Conservation (phyloP, 2,888 invertebrate species). For the Protophormia terraenovae region DNA sequence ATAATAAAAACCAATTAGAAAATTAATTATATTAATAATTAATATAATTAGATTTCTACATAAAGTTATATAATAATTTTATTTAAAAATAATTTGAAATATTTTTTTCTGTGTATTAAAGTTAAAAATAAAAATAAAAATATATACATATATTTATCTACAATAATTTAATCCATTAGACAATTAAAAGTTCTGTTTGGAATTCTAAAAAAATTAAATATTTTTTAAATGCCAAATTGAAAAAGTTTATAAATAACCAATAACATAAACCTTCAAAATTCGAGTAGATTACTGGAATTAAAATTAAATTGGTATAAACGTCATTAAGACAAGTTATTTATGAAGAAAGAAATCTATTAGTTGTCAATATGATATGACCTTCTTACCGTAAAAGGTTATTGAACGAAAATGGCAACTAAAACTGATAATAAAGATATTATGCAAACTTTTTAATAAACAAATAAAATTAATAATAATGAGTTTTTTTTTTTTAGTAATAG, state of each 20-base stretch:
- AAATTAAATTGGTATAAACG: neutral
- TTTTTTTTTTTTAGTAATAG: too few relatives aligned
- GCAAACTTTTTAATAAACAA: neutral
- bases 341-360: conserved; percentile 2
- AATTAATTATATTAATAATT: too few relatives aligned
- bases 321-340: conserved; percentile 22
- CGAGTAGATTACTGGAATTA: neutral
- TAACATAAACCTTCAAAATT: neutral
- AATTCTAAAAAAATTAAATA: neutral
- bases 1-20: too few relatives aligned
- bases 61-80: too few relatives aligned
- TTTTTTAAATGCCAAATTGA: neutral
- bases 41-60: too few relatives aligned
- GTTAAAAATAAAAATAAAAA: neutral
- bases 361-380: conserved; percentile 28
- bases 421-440: neutral
- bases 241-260: neutral
- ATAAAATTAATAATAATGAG: neutral
- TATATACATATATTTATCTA: neutral
- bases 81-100: too few relatives aligned
- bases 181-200: neutral
- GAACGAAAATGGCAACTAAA: conserved; percentile 17
- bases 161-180: neutral
- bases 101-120: too few relatives aligned
- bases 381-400: conserved; percentile 23